phyloP scores from a whole-genome alignment of 2,888 invertebrate genomes.

The Dryadula phaetusa region DNA sequence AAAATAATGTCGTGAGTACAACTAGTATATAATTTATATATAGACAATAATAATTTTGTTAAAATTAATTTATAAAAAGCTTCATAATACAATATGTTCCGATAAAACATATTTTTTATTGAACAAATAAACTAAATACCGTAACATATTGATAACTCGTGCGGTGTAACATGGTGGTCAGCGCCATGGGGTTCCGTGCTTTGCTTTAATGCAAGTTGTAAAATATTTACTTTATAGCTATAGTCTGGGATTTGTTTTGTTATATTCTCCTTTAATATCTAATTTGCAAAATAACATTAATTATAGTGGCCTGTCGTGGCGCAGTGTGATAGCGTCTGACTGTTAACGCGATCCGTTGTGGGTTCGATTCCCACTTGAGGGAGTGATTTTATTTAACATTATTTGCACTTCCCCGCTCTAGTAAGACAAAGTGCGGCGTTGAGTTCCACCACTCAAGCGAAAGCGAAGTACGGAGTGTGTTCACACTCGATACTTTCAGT shows the following conservation, averaged over 20 bases:
- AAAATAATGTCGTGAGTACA: no score
- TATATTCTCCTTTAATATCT: slow-evolving; percentile 7
- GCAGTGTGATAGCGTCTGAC: no score
- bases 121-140: not conserved
- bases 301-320: no score
- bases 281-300: not conserved
- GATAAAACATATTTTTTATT: slow-evolving; percentile 17
- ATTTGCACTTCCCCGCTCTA: no score
- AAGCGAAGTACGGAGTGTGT: no score
- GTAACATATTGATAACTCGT: slow-evolving; percentile 9
- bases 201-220: slow-evolving; percentile 16
- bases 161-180: slow-evolving; percentile 26
- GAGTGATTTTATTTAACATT: no score
- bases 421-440: no score
- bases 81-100: not conserved
- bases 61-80: slow-evolving; percentile 14
- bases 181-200: slow-evolving; percentile 13
- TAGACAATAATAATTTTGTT: not conserved
- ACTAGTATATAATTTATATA: no score
- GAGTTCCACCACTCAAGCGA: no score
- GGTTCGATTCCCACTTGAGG: no score
- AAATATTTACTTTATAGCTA: slow-evolving; percentile 16
- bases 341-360: no score
- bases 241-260: not conserved
- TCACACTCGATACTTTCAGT: no score